Base-by-base conservation (phyloP, 1,140 invertebrate genomes). In the Scaptomyza montana region DNA sequence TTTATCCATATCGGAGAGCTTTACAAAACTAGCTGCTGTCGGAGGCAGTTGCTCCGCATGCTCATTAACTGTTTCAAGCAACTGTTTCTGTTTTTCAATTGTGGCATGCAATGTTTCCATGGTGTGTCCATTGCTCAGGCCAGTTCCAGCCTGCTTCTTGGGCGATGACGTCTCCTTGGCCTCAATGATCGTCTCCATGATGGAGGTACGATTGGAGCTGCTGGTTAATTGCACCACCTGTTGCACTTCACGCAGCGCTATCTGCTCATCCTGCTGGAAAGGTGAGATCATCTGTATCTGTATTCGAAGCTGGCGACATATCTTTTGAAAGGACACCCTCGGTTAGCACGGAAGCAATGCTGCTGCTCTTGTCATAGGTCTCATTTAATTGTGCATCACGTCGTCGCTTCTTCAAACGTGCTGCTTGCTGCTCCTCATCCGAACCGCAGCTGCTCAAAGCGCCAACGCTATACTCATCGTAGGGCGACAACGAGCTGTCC, bases 1-100 rank as follows among this genome's bases (percentile, higher is more conserved):
- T 70, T 93, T 94, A 68, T 94, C 94, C 73, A 94, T 91, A 76
- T 95, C 94, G 3, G 94, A 94, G 2, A 94, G 82, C 64, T 93
- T 93, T 0, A 94, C 94, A 70, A 94, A 94, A 43, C 59, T 77
- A 0, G 69, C 77, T 30, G 72, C 39, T 1, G 39, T n/a, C 1
- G 39, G 39, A 43, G 39, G 4, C 39, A 43, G 75, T 55, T 66
- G 78, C 45, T 90, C 86, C 0, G 74, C 69, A 5, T 90, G 72
- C 61, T 92, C 91, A 28, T 80, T 92, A 7, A 92, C 91, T 0
- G 91, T 92, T 57, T 92, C 91, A 16, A 92, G 62, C 8, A 92
- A 49, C 49, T 89, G 81, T 62, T 92, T 92, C 16, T 92, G 92
- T 53, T 92, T 92, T 60, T 92, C 92, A n/a, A 91, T 92, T 10